Base-by-base conservation (phyloP, 2,113 vertebrate genomes). In the Copsychus sechellarum region DNA sequence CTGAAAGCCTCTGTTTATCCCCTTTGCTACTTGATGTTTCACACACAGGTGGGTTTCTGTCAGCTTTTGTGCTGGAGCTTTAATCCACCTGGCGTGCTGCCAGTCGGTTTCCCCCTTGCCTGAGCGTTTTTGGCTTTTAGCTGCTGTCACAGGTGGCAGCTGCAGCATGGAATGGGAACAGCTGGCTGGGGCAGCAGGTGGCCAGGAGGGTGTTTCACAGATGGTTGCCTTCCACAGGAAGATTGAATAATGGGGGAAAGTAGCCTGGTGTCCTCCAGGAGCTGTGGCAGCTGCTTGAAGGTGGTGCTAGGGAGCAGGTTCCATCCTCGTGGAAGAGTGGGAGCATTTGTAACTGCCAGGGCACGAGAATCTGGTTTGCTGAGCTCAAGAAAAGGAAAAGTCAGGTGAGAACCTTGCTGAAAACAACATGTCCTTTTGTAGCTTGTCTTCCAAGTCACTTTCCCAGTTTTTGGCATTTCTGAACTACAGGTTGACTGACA, bases 121-220 rank as follows among this genome's bases (percentile, higher is more conserved):
- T 13, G 57, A 88, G 78, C 1, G 4, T 17, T 87, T 91, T 66
- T 95, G 86, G 74, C 57, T 88, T 88, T 57, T 26, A 33, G 62
- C 62, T 88, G 6, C 34, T 94, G 90, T 82, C 78, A 31, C 50
- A 57, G 76, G 66, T 87, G 73, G 74, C 90, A 94, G 91, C 81
- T 82, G 81, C 57, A 31, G 28, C 0, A 0, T 3, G 11, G 14
- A 7, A 2, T 19, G 0, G 0, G 29, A 91, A 58, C 93, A 95
- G 58, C 93, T 96, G 93, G 53, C 74, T 62, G 67, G 71, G 90
- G 58, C 74, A 91, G 84, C 95, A 93, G 87, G 85, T 87, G 92
- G 62, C 74, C 82, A 77, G 54, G 50, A 73, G 26, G 14, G 6
- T 13, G 62, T 43, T 43, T 93, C 50, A 65, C 85, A 91, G 84